Evolutionary conservation across 2,888 invertebrate species (phyloP).

Genomic region (Empis stercorea): DNA sequence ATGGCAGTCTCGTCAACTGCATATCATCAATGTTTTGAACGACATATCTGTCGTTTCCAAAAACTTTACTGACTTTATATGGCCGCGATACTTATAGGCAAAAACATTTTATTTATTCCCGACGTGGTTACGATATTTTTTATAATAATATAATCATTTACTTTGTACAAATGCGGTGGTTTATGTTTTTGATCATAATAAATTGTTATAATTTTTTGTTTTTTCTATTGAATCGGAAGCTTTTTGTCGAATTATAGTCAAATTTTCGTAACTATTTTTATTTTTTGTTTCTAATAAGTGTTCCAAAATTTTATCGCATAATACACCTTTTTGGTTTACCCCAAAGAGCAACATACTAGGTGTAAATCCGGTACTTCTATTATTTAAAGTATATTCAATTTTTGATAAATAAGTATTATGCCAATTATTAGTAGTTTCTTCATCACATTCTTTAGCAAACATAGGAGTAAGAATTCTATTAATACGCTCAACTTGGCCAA

Average conservation of each 20-base stretch:
- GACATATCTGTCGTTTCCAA: slow-evolving; percentile 15
- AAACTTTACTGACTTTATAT: slow-evolving; percentile 11
- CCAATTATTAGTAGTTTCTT: neutral
- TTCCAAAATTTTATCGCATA: no score
- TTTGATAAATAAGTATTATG: no score
- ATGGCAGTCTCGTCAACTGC: slow-evolving; percentile 5
- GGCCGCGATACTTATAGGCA: slow-evolving; percentile 17
- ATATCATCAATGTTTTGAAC: slow-evolving; percentile 10
- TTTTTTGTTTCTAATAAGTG: no score
- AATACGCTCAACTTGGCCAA: neutral
- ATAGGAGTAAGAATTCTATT: neutral
- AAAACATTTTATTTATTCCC: slow-evolving; percentile 16
- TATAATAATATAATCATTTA: slow-evolving; percentile 16
- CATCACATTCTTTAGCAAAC: neutral
- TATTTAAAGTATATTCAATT: no score
- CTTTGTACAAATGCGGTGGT: slow-evolving; percentile 10
- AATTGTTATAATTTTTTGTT: slow-evolving; percentile 15
- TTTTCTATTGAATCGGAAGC: slow-evolving; percentile 13
- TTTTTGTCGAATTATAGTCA: slow-evolving; percentile 19
- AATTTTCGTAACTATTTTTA: slow-evolving; percentile 8
- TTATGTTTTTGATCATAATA: slow-evolving; percentile 19
- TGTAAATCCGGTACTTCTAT: no score
- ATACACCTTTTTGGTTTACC: no score
- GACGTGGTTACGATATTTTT: slow-evolving; percentile 12
- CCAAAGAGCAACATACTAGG: no score